These are phyloP conservation scores for Cerastis leucographa DNA, from an alignment of 2,888 invertebrate genomes.

Conservation along the genomic window DNA sequence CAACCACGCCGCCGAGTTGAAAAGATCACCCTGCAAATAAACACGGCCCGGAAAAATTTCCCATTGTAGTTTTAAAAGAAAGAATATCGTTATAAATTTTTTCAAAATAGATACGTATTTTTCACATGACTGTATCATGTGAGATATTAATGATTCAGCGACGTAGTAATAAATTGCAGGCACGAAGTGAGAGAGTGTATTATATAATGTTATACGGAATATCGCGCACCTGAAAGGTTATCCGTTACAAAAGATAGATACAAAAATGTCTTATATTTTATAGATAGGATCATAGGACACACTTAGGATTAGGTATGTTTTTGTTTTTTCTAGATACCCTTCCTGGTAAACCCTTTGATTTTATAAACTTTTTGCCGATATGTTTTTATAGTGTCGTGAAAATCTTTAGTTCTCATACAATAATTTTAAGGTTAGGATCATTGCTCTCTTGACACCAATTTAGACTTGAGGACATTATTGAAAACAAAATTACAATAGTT, in stretches of 20 bases:
- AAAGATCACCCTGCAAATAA: neutral
- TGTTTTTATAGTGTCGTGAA: neutral
- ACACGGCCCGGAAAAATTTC: neutral
- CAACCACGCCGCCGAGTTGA: neutral
- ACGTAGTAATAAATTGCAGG: constrained; percentile 49
- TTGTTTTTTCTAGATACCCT: neutral
- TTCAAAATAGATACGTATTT: neutral
- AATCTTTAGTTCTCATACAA: neutral
- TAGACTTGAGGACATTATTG: neutral
- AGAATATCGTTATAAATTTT: neutral
- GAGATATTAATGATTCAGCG: constrained; percentile 49
- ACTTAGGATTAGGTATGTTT: neutral
- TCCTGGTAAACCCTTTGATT: neutral
- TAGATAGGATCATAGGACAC: neutral
- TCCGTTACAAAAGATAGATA: constrained; percentile 27
- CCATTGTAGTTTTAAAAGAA: neutral
- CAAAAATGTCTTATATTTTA: constrained; percentile 28
- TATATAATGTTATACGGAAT: constrained; percentile 35
- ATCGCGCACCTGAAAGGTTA: constrained; percentile 50
- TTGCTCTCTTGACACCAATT: neutral
- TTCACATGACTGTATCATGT: constrained; percentile 27
- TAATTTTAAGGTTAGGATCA: neutral
- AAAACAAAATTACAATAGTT: neutral
- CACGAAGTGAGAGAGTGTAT: constrained; percentile 31
- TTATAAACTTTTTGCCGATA: neutral